These are phyloP conservation scores for Amblyjoppa proteus DNA, from an alignment of 2,888 invertebrate genomes.

Conservation along the genomic window DNA sequence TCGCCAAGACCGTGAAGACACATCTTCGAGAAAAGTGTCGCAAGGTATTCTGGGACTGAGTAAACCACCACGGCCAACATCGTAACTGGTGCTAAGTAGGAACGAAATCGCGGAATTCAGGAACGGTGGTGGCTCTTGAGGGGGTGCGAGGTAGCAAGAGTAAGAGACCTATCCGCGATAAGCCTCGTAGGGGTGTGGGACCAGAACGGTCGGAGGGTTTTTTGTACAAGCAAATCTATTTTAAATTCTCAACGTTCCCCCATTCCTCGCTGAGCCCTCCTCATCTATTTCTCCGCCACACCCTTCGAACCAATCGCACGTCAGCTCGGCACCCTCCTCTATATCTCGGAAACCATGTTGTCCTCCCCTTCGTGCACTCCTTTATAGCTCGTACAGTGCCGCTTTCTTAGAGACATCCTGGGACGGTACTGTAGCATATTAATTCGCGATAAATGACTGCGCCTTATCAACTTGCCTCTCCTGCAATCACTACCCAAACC, in stretches of 20 bases:
- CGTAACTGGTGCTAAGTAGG: slow-evolving; percentile 13
- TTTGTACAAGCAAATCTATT: slow-evolving; percentile 77
- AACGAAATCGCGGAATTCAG: slow-evolving; percentile 4
- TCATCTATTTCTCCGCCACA: slow-evolving; percentile 2
- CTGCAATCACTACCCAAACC: background rate
- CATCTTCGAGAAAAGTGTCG: background rate
- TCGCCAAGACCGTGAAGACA: background rate
- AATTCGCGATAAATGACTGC: slow-evolving; percentile 73
- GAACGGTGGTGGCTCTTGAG: background rate
- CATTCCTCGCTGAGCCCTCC: slow-evolving; percentile 3
- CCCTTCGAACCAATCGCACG: slow-evolving; percentile 35
- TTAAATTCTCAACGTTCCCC: slow-evolving; percentile 75
- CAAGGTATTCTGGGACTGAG: background rate
- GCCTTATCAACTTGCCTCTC: slow-evolving; percentile 47
- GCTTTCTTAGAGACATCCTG: slow-evolving; percentile 60
- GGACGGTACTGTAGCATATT: slow-evolving; percentile 73
- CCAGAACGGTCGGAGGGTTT: slow-evolving; percentile 71
- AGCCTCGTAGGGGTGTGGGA: slow-evolving; percentile 68
- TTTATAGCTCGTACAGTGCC: slow-evolving; percentile 44
- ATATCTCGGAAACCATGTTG: background rate
- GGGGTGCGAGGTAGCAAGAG: slow-evolving; percentile 17
- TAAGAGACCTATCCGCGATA: slow-evolving; percentile 71
- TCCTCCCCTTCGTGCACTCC: slow-evolving; percentile 40
- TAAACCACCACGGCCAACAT: background rate
- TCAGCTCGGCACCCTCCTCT: slow-evolving; percentile 27